Evolutionary conservation across 2,113 vertebrate genomes (phyloP).

Genomic region (Catagonus wagneri): DNA sequence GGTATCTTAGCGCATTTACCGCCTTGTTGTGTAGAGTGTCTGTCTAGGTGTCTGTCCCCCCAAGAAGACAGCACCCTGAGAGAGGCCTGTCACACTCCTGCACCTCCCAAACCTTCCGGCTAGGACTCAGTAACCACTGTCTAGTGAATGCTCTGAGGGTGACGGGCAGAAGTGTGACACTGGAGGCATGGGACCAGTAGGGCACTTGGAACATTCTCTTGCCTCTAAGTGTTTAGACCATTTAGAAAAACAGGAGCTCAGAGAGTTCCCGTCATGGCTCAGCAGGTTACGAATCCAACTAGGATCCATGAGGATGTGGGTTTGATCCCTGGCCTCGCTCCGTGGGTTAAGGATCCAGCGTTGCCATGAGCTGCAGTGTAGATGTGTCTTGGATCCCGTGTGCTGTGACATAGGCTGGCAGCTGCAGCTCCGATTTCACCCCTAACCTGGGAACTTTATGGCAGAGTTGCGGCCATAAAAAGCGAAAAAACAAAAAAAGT

Average conservation of each 20-base stretch:
- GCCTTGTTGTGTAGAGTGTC: not conserved
- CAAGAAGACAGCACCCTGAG: not conserved
- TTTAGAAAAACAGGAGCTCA: not conserved
- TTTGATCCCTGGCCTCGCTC: no score
- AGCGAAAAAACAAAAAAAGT: no score
- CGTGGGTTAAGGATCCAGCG: no score
- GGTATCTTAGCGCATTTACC: not conserved
- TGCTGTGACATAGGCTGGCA: no score
- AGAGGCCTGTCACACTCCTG: not conserved
- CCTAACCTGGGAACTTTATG: no score
- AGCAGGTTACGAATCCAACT: no score
- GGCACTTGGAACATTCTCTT: not conserved
- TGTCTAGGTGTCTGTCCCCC: not conserved
- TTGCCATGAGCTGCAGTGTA: no score
- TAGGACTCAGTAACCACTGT: not conserved
- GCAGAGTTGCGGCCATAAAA: no score
- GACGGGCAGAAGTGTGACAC: not conserved
- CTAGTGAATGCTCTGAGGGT: not conserved
- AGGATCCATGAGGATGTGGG: no score
- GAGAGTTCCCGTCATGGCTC: no score
- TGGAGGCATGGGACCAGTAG: not conserved
- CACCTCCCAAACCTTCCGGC: not conserved
- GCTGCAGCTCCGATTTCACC: no score
- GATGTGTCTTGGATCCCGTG: no score
- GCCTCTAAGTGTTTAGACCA: not conserved